A percentile compares a stretch with the other conserved stretches of the same genome.
Evolutionary conservation across 1,140 invertebrate genomes (phyloP).

Genomic region (Leguminivora glycinivorella): DNA sequence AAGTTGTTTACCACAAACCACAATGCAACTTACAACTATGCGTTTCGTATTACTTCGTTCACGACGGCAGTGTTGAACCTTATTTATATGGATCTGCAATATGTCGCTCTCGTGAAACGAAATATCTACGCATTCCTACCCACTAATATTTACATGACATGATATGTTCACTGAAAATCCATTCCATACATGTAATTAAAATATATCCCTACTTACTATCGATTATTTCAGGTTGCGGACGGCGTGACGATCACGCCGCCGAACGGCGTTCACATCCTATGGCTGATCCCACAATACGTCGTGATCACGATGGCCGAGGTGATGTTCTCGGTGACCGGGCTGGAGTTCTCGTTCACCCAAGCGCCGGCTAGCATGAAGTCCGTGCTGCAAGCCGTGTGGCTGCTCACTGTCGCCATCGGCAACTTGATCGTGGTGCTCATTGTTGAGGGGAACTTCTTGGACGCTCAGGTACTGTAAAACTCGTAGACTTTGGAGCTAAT

Average conservation of each 20-base stretch:
- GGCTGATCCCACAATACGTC: conserved; percentile 92
- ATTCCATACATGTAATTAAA: no score
- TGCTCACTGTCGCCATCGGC: conserved; percentile 94
- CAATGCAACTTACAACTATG: no score
- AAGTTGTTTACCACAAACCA: no score
- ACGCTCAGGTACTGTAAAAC: conserved; percentile 80
- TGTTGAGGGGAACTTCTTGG: conserved; percentile 83
- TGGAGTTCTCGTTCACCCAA: conserved; percentile 95
- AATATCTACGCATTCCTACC: no score
- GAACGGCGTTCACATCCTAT: conserved; percentile 89
- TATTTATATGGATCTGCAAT: no score
- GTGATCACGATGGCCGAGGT: conserved; percentile 90
- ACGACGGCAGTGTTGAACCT: no score
- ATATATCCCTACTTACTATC: conserved; percentile 24
- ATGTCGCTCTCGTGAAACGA: no score
- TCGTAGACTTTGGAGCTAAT: conserved; percentile 82
- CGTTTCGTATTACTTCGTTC: no score
- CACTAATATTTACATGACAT: no score
- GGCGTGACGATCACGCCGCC: conserved; percentile 79
- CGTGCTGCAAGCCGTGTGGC: conserved; percentile 92
- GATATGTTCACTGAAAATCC: no score
- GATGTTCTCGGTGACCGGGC: conserved; percentile 95
- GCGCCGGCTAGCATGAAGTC: conserved; percentile 95
- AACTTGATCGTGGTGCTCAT: conserved; percentile 95
- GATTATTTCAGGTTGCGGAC: conserved; percentile 50